Conservation (phyloP, 2,888 invertebrate species). For the Lithosia quadra region DNA sequence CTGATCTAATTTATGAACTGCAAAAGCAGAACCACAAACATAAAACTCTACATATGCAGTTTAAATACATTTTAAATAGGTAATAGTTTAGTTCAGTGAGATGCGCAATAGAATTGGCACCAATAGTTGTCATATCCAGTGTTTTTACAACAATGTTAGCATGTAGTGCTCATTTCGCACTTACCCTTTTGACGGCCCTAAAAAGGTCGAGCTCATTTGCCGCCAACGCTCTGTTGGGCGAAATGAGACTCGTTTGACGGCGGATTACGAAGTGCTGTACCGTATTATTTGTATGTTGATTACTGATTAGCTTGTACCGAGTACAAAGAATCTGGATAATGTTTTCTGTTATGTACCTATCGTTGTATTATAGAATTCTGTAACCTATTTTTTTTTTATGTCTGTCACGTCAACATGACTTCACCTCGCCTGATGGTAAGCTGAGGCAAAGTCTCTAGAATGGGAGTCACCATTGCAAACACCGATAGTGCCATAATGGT, state of each 20-base stretch:
- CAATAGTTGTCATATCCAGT: constrained; percentile 41
- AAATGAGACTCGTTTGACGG: constrained; percentile 62
- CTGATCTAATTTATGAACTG: too few species aligned
- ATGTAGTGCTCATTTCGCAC: constrained; percentile 75
- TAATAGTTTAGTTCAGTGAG: background rate
- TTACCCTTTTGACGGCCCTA: constrained; percentile 72
- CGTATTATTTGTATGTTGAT: constrained; percentile 64
- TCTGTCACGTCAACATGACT: too few species aligned
- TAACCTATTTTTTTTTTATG: too few species aligned
- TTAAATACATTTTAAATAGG: background rate
- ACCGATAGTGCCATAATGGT: too few species aligned
- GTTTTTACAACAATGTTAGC: constrained; percentile 41
- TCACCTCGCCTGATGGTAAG: too few species aligned
- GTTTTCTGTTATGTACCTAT: background rate
- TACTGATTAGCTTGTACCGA: constrained; percentile 54
- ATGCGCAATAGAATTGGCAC: background rate
- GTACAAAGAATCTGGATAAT: constrained; percentile 9
- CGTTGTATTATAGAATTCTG: background rate
- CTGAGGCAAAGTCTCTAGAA: too few species aligned
- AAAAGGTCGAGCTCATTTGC: constrained; percentile 78
- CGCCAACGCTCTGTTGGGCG: constrained; percentile 58
- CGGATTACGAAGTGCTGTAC: constrained; percentile 53
- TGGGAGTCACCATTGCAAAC: too few species aligned
- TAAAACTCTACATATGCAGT: too few species aligned
- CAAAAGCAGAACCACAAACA: too few species aligned